Percentiles rank a stretch among this genome's conserved stretches.
phyloP scores from a whole-genome alignment of 2,888 invertebrate genomes.

The Bellardia bayeri region DNA sequence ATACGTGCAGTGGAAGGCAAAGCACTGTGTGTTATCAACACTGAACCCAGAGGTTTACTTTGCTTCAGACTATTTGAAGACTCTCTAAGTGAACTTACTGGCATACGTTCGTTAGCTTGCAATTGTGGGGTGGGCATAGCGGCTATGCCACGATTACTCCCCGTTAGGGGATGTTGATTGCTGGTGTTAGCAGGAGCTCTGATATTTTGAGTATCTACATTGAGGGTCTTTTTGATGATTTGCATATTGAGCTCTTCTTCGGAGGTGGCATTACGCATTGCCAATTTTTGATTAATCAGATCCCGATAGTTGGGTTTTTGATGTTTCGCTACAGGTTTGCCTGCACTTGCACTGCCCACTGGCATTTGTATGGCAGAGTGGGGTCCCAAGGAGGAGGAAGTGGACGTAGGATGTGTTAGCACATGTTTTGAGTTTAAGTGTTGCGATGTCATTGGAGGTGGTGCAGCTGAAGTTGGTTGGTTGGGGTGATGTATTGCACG shows the following conservation, averaged over 20 bases:
- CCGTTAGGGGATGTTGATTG: slow-evolving; percentile 17
- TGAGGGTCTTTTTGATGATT: slow-evolving; percentile 83
- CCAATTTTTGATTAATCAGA: slow-evolving; percentile 81
- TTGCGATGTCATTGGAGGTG: slow-evolving; percentile 18
- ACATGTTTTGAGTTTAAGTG: slow-evolving; percentile 45
- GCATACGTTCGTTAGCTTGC: slow-evolving; percentile 38
- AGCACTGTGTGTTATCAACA: slow-evolving; percentile 46
- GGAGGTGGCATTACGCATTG: slow-evolving; percentile 81
- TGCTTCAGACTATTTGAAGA: slow-evolving; percentile 24
- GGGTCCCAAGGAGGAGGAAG: neutral
- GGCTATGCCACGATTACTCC: slow-evolving; percentile 27
- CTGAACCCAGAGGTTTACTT: slow-evolving; percentile 1
- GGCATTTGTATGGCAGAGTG: slow-evolving; percentile 46
- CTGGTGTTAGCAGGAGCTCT: slow-evolving; percentile 25
- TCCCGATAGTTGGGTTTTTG: slow-evolving; percentile 82
- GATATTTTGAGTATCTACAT: slow-evolving; percentile 77
- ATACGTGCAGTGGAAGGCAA: slow-evolving; percentile 50
- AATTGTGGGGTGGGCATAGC: slow-evolving; percentile 42
- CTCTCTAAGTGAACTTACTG: slow-evolving; percentile 25
- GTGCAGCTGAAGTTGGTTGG: neutral
- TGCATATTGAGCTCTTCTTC: slow-evolving; percentile 83
- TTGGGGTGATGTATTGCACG: slow-evolving; percentile 48
- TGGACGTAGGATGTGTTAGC: slow-evolving; percentile 41
- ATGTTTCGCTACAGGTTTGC: slow-evolving; percentile 45
- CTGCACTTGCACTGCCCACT: slow-evolving; percentile 4